Evolutionary conservation across 1,140 invertebrate species (phyloP).

Genomic region (Ceratina calcarata): DNA sequence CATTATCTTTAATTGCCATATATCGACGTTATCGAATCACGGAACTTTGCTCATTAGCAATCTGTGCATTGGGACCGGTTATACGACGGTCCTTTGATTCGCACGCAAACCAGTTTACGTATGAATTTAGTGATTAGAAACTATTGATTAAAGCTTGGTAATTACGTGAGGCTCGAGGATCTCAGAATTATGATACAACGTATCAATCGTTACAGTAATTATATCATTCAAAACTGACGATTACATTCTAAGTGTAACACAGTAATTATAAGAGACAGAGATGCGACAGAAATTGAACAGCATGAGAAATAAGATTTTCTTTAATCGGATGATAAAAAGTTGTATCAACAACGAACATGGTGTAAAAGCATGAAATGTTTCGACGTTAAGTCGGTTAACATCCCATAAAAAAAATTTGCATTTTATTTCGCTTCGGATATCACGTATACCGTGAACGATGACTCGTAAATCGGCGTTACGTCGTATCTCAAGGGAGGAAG

Average conservation of each 20-base stretch:
- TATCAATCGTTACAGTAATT: background rate
- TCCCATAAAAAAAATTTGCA: background rate
- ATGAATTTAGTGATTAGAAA: constrained; percentile 28
- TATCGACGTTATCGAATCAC: background rate
- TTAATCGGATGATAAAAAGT: background rate
- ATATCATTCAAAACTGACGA: background rate
- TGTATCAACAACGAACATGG: background rate
- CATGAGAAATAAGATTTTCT: background rate
- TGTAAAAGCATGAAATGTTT: background rate
- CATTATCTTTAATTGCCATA: background rate
- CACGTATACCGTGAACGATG: background rate
- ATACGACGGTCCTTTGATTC: constrained; percentile 16
- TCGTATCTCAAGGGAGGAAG: background rate
- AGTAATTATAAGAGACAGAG: background rate
- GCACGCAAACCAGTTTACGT: constrained; percentile 9
- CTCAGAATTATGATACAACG: background rate
- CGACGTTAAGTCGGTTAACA: background rate
- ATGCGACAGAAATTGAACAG: background rate
- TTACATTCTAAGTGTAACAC: no score
- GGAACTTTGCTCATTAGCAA: constrained; percentile 34
- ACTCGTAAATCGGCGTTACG: background rate
- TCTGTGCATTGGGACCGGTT: background rate
- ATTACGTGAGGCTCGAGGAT: constrained; percentile 3
- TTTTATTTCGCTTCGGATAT: background rate
- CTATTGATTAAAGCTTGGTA: constrained; percentile 21